These are phyloP conservation scores for Euphonia xanthogaster DNA, from an alignment of 2,797 vertebrate species.

Conservation along the genomic window DNA sequence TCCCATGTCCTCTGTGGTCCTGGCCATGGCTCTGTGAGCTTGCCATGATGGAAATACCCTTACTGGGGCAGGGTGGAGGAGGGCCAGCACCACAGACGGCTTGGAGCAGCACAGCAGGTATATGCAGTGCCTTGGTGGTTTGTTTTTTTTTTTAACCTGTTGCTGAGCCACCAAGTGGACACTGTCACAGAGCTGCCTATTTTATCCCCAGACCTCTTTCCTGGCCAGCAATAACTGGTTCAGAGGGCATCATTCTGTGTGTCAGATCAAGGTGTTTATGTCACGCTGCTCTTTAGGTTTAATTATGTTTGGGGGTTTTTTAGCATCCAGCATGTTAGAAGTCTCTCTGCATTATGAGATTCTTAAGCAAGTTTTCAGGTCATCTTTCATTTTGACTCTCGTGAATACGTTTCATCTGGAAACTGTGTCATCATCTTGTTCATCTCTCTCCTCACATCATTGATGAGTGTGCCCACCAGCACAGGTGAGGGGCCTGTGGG, in stretches of 20 bases:
- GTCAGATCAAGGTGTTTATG: not conserved
- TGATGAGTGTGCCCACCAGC: not conserved
- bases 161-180: not conserved
- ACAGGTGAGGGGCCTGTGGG: not conserved
- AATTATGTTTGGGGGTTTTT: not conserved
- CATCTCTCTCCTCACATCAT: not conserved
- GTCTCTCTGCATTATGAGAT: not conserved
- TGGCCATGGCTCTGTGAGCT: not conserved
- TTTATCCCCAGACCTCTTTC: not conserved
- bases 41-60: not conserved
- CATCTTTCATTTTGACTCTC: not conserved
- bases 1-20: not conserved
- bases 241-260: not conserved
- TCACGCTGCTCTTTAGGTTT: not conserved
- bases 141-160: not conserved
- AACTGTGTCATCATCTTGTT: not conserved
- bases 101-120: not conserved
- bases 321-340: not conserved
- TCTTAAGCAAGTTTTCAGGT: not conserved
- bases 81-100: not conserved
- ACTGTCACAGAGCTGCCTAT: not conserved
- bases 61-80: not conserved
- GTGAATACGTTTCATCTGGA: not conserved
- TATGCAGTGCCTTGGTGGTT: not conserved
- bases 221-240: not conserved